Base-by-base conservation (phyloP, 1,140 invertebrate genomes). In the Pectinophora gossypiella region DNA sequence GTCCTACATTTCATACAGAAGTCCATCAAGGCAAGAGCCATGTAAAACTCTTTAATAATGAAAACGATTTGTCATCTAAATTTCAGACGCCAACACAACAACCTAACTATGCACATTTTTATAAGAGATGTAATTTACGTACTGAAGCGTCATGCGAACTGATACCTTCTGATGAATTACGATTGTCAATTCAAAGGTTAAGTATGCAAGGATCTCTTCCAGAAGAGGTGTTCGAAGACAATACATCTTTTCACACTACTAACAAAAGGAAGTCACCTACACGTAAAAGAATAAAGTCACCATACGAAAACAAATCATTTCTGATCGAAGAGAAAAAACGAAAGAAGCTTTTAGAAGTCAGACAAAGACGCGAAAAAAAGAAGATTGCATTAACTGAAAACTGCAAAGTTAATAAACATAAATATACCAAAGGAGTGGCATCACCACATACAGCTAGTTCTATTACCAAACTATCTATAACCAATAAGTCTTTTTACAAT, bases 401-500 rank as follows among this genome's bases (percentile, higher is more conserved):
- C 40, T 72, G 65, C 36, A 85, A 82, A 58, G 56, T 77, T 32
- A 61, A 45, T 3, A 83, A 82, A 54, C 63, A 76, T 46, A 81
- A 72, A 51, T 60, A 66, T 35, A 55, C 44, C 6, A 82, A 70
- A 59, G 62, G 72, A 12, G 48, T 52, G 0, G 45, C 20, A 44
- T 20, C 19, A 20, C 72, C 78, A 3, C 79, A 81, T 45, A 50
- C 73, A 1, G 72, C 76, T 4, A 81, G 60, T 23, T 87, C 84
- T 10, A 82, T 85, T 6, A 85, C 82, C 2, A 81, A 80, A 62
- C 48, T 87, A 19, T 84, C 82, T 18, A 84, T 87, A 21, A 78
- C 77, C 1, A 85, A 84, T 52, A 87, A 87, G 57, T 76, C 80
- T 6, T 85, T 85, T 62, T 84, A 87, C 46, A 76, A 82, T 58